phyloP scores from a whole-genome alignment of 2,113 vertebrate genomes.

The Caloenas nicobarica region DNA sequence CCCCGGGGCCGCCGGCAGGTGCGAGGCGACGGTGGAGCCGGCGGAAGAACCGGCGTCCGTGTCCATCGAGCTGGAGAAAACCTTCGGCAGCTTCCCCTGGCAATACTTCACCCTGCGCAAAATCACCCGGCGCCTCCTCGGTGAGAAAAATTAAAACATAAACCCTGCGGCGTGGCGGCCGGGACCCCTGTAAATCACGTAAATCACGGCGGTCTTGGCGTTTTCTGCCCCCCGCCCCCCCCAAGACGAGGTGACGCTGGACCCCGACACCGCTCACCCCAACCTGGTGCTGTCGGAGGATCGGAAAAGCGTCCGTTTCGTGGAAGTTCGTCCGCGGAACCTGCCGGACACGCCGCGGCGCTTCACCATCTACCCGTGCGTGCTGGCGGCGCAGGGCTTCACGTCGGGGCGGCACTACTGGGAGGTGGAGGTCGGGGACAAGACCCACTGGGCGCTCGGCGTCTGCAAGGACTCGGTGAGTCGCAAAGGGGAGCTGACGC shows the following conservation, averaged over 20 bases:
- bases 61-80: constrained; percentile 68
- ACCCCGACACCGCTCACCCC: constrained; percentile 68
- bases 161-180: too few species aligned
- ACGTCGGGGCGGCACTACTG: constrained; percentile 74
- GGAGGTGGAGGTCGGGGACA: constrained; percentile 75
- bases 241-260: constrained; percentile 66
- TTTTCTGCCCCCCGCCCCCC: too few species aligned
- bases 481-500: constrained; percentile 63
- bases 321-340: constrained; percentile 37
- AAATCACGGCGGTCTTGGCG: too few species aligned
- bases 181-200: too few species aligned
- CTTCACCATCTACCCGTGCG: constrained; percentile 72
- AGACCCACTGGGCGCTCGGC: constrained; percentile 74
- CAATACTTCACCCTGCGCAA: constrained; percentile 73
- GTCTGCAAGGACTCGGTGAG: constrained; percentile 71
- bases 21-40: constrained; percentile 55
- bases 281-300: constrained; percentile 67
- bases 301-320: constrained; percentile 71
- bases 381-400: constrained; percentile 69
- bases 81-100: constrained; percentile 71
- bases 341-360: constrained; percentile 59
- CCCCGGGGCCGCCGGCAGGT: too few species aligned
- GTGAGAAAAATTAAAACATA: too few species aligned
- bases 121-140: constrained; percentile 69
- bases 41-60: constrained; percentile 32